Conservation (phyloP, 2,888 invertebrate genomes). For the Pollenia amentaria region DNA sequence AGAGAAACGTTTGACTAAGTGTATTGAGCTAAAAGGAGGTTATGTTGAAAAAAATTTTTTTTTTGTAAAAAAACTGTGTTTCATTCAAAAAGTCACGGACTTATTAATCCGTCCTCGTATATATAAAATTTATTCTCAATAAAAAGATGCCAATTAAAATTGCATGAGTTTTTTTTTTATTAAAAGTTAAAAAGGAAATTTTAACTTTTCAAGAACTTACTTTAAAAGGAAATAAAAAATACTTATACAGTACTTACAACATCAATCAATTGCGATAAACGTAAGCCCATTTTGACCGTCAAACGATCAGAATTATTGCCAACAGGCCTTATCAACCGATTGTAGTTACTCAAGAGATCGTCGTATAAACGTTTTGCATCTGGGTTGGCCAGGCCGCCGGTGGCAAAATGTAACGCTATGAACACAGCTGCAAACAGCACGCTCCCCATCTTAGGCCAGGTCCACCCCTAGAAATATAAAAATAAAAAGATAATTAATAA, state of each 20-base stretch:
- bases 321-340: constrained; percentile 96
- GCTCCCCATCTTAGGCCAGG: constrained; percentile 94
- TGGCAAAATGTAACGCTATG: constrained; percentile 91
- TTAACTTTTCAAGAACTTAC: no score
- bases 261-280: constrained; percentile 95
- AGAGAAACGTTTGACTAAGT: no score
- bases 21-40: no score
- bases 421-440: constrained; percentile 89
- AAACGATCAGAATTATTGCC: constrained; percentile 97
- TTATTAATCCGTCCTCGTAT: no score
- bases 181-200: no score
- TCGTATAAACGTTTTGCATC: constrained; percentile 97
- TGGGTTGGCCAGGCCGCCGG: constrained; percentile 93
- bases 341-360: constrained; percentile 97
- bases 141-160: no score
- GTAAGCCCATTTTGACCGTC: constrained; percentile 97
- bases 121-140: no score
- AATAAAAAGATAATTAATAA: background rate
- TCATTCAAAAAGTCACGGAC: no score
- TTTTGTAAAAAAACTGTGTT: no score
- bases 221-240: background rate
- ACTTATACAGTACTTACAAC: constrained; percentile 89
- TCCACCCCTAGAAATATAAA: constrained; percentile 89
- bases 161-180: no score
- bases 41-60: no score